Percentiles rank a stretch among this genome's conserved stretches.
Conservation (phyloP, 2,888 invertebrate species). For the Megastigmus dorsalis region DNA sequence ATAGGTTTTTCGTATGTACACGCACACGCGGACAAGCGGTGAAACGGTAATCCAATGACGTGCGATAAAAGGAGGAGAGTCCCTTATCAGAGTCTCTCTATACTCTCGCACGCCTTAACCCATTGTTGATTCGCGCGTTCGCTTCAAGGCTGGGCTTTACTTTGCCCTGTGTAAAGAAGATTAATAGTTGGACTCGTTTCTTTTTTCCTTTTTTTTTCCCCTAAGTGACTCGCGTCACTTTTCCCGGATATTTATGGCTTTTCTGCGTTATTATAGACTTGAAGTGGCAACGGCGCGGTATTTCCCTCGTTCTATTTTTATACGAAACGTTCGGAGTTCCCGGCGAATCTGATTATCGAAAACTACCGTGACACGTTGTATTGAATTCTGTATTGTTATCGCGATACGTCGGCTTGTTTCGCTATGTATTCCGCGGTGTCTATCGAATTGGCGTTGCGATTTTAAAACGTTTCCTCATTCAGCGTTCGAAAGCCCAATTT, state of each 20-base stretch:
- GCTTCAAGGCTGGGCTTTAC: constrained; percentile 12
- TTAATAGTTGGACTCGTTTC: constrained; percentile 36
- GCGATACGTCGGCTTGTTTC: too few relatives aligned
- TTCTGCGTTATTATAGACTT: neutral
- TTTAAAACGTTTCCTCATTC: too few relatives aligned
- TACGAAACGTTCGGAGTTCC: too few relatives aligned
- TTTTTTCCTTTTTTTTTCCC: neutral
- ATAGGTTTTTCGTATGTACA: too few relatives aligned
- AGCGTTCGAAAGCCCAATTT: too few relatives aligned
- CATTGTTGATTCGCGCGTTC: constrained; percentile 29
- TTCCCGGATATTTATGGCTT: constrained; percentile 43
- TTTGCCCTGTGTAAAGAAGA: constrained; percentile 30
- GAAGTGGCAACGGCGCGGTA: neutral
- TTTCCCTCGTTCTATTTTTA: constrained; percentile 4
- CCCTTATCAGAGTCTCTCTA: constrained; percentile 26
- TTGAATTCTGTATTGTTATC: too few relatives aligned
- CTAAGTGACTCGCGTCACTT: constrained; percentile 28
- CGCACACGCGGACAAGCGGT: neutral
- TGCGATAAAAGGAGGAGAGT: constrained; percentile 33
- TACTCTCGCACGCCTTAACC: constrained; percentile 6
- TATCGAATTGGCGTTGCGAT: too few relatives aligned
- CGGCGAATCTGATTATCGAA: too few relatives aligned
- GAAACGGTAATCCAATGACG: constrained; percentile 30
- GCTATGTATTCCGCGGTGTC: too few relatives aligned
- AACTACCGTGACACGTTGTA: too few relatives aligned